These are phyloP conservation scores for Trematocara marginatum DNA, from an alignment of 2,113 vertebrate genomes.

Conservation along the genomic window DNA sequence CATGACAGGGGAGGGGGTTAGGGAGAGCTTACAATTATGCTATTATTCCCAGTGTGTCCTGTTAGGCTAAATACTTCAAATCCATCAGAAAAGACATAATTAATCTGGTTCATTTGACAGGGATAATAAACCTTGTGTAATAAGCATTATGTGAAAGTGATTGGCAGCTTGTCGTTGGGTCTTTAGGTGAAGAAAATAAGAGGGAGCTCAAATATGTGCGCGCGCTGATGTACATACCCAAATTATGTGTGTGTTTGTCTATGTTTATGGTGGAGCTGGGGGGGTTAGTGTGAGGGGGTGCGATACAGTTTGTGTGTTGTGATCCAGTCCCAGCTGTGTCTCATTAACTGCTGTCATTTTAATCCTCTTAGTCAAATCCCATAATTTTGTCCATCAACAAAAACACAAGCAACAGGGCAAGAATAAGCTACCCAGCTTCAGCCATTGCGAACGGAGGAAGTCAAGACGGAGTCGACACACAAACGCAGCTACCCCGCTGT, in stretches of 20 bases:
- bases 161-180: constrained; percentile 37
- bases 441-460: background rate
- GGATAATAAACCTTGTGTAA: constrained; percentile 49
- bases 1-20: background rate
- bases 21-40: constrained; percentile 36
- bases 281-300: background rate
- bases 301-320: constrained; percentile 47
- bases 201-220: background rate
- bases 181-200: constrained; percentile 6
- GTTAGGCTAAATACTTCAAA: constrained; percentile 55
- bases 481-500: background rate
- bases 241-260: constrained; percentile 8
- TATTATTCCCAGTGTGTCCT: constrained; percentile 47
- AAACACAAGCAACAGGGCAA: constrained; percentile 58
- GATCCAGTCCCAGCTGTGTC: constrained; percentile 68
- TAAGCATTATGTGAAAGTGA: constrained; percentile 36
- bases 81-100: constrained; percentile 47
- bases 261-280: background rate
- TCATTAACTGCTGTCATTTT: constrained; percentile 73
- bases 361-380: constrained; percentile 75
- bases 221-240: constrained; percentile 19
- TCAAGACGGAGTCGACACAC: background rate
- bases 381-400: constrained; percentile 71
- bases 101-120: constrained; percentile 52
- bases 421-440: constrained; percentile 16